Conservation (phyloP, 2,113 vertebrate genomes). For the Microtus pennsylvanicus region DNA sequence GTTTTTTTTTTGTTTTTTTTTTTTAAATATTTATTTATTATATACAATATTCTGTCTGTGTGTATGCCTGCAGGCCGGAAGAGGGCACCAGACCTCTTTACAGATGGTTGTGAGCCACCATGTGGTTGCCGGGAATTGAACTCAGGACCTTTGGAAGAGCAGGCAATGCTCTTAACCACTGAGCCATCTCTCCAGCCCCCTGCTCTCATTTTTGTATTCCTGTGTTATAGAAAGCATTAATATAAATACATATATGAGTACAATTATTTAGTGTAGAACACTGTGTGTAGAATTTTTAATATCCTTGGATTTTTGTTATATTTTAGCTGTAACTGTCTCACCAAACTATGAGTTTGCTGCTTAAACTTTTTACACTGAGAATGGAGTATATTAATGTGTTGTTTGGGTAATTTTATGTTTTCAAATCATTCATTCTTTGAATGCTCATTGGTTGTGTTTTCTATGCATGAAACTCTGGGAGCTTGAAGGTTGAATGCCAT, state of each 20-base stretch:
- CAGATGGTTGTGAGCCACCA: too few species aligned
- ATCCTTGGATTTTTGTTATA: slow-evolving; percentile 39
- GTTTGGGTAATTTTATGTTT: slow-evolving; percentile 42
- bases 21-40: too few species aligned
- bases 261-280: slow-evolving; percentile 2
- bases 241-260: slow-evolving; percentile 47
- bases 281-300: slow-evolving; percentile 19
- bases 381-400: slow-evolving; percentile 45
- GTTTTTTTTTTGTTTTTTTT: too few species aligned
- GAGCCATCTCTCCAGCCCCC: too few species aligned
- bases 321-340: slow-evolving; percentile 61
- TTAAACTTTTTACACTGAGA: slow-evolving; percentile 42
- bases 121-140: too few species aligned
- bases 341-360: slow-evolving; percentile 6
- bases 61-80: too few species aligned
- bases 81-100: too few species aligned
- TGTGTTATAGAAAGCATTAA: slow-evolving; percentile 27
- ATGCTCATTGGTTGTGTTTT: slow-evolving; percentile 57
- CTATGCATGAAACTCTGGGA: slow-evolving; percentile 26
- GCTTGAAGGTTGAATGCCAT: slow-evolving; percentile 16
- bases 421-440: slow-evolving; percentile 42
- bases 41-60: too few species aligned
- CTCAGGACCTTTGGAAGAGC: too few species aligned
- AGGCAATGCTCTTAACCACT: too few species aligned
- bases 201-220: slow-evolving; percentile 35